Base-by-base conservation (phyloP, 2,888 invertebrate genomes). In the Pseudococcus viburni region DNA sequence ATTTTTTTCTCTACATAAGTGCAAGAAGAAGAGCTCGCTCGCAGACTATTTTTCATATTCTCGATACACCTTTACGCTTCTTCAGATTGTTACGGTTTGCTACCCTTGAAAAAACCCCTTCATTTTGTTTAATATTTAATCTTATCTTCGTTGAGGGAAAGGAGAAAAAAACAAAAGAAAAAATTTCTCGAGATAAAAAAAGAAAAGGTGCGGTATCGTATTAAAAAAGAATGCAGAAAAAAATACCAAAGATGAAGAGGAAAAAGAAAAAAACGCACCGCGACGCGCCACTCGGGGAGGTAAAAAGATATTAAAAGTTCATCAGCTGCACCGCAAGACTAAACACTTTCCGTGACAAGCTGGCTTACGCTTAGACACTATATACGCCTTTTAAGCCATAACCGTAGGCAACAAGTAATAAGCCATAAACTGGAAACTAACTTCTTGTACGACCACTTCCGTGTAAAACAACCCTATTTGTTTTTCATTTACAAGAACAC, bases 261-360 rank as follows among this genome's bases (percentile, higher is more conserved):
- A 51, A 51, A 4, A 51, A 15, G 12, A 85, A 85, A 64, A 85
- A 64, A 85, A 64, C 11, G 42, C 42, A 42, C 42, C 42, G 42
- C n/a, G 26, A 26, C 17, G 87, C 77, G 51, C 26, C 22, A 26
- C 39, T 73, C 51, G n/a, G 48, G 77, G 80, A 77, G 80, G 87
- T 87, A 87, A 87, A 87, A 87, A 77, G 87, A 87, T 87, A 87
- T 87, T 87, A 87, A 87, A 87, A 87, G 87, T 87, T 87, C 87
- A 87, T 87, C 87, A 87, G 87, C 87, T 87, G 87, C 87, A 87
- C 87, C 87, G 48, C 87, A 87, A 87, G 87, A 80, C 87, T 73
- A 87, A 87, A 87, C 87, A 87, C 87, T 87, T 87, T 87, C 19
- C 87, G 87, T 87, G 87, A 80, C 87, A 80, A 55, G 48, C 55